A percentile compares a stretch with the other conserved stretches of the same genome.
Conservation (phyloP, 2,113 vertebrate genomes). For the Euleptes europaea region DNA sequence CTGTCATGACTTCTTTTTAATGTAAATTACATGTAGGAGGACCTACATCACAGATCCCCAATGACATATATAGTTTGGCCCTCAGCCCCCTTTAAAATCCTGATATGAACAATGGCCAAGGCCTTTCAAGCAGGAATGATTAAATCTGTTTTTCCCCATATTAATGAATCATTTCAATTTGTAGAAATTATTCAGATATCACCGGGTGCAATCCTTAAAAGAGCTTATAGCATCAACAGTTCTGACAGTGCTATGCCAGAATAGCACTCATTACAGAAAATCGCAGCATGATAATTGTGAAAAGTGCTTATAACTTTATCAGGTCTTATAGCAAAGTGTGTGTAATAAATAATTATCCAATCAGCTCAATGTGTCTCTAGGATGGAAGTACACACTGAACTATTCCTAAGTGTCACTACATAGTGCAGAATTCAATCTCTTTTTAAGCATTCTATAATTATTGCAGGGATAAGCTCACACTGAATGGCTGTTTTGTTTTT, state of each 20-base stretch:
- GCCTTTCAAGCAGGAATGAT: conserved; percentile 33
- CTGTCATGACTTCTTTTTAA: no score
- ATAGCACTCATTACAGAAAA: conserved; percentile 43
- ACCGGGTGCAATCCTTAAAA: conserved; percentile 47
- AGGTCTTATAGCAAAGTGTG: conserved; percentile 20
- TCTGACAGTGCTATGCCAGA: conserved; percentile 36
- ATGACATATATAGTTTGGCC: no score
- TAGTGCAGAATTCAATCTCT: not conserved
- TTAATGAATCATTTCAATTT: conserved; percentile 37
- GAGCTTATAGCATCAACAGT: conserved; percentile 36
- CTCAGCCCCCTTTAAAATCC: not conserved
- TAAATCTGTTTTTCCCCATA: conserved; percentile 31
- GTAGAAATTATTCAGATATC: conserved; percentile 56
- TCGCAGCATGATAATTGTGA: conserved; percentile 33
- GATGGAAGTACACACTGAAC: not conserved
- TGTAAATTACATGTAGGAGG: no score
- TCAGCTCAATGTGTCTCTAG: conserved; percentile 14
- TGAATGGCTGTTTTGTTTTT: not conserved
- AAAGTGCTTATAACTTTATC: conserved; percentile 44
- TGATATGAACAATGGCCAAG: conserved; percentile 41
- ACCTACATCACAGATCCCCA: no score
- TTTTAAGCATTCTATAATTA: not conserved
- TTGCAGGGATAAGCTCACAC: not conserved
- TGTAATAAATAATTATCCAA: conserved; percentile 34
- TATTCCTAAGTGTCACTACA: not conserved